These are phyloP conservation scores for Montipora capricornis DNA, from an alignment of 64 coral and sea anemone species.

Conservation along the genomic window DNA sequence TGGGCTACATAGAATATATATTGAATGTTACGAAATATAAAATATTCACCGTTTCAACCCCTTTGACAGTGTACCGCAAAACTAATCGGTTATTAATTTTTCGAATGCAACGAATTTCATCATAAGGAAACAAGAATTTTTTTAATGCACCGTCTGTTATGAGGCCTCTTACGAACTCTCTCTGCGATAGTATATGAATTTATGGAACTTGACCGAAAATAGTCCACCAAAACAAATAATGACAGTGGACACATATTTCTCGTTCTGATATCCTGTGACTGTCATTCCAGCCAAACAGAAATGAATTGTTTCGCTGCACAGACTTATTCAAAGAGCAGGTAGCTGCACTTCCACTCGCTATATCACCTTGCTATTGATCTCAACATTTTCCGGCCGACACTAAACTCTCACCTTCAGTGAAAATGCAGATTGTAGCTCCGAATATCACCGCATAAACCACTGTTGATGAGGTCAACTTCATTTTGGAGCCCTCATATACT, in stretches of 20 bases:
- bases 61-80: not conserved
- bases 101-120: not conserved
- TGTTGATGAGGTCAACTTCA: conserved; percentile 1
- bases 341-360: not conserved
- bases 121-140: not conserved
- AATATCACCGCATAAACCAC: not conserved
- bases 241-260: not conserved
- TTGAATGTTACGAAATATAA: not conserved
- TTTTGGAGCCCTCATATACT: not conserved
- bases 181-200: not conserved
- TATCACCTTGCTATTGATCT: no score
- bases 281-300: not conserved
- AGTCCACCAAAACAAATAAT: not conserved
- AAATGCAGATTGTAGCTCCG: not conserved
- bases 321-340: not conserved
- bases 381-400: no score
- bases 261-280: not conserved
- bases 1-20: not conserved
- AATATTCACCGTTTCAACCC: not conserved
- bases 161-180: not conserved
- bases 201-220: not conserved
- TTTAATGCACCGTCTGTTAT: not conserved
- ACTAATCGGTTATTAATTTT: not conserved
- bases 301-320: not conserved
- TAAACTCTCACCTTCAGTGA: conserved; percentile 3